A percentile compares a stretch with the other conserved stretches of the same genome.
phyloP scores from a whole-genome alignment of 2,888 invertebrate species.

The Euspilapteryx auroguttella region DNA sequence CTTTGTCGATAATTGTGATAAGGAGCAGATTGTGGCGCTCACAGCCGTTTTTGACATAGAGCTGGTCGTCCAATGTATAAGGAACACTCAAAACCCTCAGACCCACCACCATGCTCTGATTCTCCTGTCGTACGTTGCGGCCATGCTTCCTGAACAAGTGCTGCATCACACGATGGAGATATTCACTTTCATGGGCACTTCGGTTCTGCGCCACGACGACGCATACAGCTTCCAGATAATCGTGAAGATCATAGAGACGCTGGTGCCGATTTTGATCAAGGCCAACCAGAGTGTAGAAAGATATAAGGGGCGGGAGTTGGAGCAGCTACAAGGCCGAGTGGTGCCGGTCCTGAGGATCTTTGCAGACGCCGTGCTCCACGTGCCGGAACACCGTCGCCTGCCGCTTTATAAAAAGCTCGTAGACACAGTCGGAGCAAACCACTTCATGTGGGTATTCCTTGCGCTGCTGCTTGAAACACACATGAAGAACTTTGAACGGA shows the following conservation, averaged over 20 bases:
- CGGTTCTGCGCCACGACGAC: conserved; percentile 90
- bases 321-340: conserved; percentile 44
- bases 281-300: conserved; percentile 33
- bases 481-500: conserved; percentile 57
- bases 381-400: conserved; percentile 88
- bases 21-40: conserved; percentile 36
- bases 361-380: conserved; percentile 86
- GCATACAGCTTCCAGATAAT: conserved; percentile 95
- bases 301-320: conserved; percentile 27
- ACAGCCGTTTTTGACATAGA: conserved; percentile 69
- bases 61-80: conserved; percentile 82
- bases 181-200: conserved; percentile 97
- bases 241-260: conserved; percentile 82
- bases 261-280: conserved; percentile 82
- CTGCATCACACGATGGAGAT: conserved; percentile 94
- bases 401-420: conserved; percentile 80
- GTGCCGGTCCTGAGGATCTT: conserved; percentile 83
- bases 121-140: conserved; percentile 77
- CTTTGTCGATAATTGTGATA: conserved; percentile 39
- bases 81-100: conserved; percentile 90
- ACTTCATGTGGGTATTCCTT: conserved; percentile 73
- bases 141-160: conserved; percentile 79
- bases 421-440: conserved; percentile 66
- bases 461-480: conserved; percentile 73
- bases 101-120: conserved; percentile 93